Evolutionary conservation across 2,113 vertebrate species (phyloP).

Genomic region (Aspiorhynchus laticeps): DNA sequence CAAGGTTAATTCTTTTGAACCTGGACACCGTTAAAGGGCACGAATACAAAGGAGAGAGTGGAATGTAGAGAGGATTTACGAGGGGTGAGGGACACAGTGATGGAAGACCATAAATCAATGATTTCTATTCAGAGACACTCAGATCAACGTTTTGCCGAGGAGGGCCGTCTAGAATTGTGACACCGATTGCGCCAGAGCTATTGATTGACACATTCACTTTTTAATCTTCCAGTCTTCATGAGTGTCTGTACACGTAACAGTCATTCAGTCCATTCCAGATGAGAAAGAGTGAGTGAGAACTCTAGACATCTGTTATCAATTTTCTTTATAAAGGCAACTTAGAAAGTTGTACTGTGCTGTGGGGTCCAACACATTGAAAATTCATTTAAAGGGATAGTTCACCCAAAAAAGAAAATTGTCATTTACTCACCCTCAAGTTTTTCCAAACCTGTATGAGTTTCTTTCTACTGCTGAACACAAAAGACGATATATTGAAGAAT

Average conservation of each 20-base stretch:
- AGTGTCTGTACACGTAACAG: neutral
- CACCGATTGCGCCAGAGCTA: slow-evolving; percentile 34
- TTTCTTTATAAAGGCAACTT: neutral
- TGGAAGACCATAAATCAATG: slow-evolving; percentile 58
- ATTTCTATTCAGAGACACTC: slow-evolving; percentile 50
- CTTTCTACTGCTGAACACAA: neutral
- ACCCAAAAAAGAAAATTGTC: no score
- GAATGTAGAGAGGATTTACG: slow-evolving; percentile 49
- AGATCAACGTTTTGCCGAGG: slow-evolving; percentile 26
- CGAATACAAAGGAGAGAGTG: slow-evolving; percentile 49
- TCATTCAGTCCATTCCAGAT: neutral
- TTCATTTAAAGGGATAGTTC: neutral
- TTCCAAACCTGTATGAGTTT: no score
- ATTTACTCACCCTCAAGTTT: no score
- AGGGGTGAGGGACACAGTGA: slow-evolving; percentile 47
- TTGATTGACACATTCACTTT: slow-evolving; percentile 36
- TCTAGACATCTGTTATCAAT: neutral
- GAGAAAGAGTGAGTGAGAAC: neutral
- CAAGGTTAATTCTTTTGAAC: slow-evolving; percentile 64
- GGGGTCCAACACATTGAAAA: neutral
- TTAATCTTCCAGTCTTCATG: slow-evolving; percentile 14
- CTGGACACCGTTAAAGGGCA: slow-evolving; percentile 57
- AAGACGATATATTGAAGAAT: neutral
- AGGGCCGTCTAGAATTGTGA: slow-evolving; percentile 29
- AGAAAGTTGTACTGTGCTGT: neutral